Evolutionary conservation across 2,797 vertebrate genomes (phyloP).

Genomic region (Bovichtus variegatus): DNA sequence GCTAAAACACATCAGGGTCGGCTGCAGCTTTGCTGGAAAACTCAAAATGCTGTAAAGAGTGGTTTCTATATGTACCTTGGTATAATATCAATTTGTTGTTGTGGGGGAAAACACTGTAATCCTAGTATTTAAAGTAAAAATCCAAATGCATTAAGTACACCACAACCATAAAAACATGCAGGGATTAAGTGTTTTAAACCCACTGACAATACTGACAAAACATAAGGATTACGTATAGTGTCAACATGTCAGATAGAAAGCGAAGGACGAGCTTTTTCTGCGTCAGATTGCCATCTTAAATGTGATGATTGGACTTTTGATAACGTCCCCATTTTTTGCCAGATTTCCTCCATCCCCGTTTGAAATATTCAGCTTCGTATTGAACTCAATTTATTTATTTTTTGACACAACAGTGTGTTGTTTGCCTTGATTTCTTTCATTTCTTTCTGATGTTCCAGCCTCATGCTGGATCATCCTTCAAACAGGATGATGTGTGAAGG

Average conservation of each 20-base stretch:
- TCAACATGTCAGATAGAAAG: background rate
- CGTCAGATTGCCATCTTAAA: conserved; percentile 14
- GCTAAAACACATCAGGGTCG: background rate
- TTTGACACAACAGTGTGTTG: conserved; percentile 22
- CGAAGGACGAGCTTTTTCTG: conserved; percentile 15
- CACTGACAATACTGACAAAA: background rate
- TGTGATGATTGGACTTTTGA: conserved; percentile 13
- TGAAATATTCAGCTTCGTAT: conserved; percentile 41
- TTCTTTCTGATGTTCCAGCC: conserved; percentile 56
- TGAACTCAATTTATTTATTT: conserved; percentile 22
- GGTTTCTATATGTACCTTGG: background rate
- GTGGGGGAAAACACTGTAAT: conserved; percentile 10
- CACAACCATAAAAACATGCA: conserved; percentile 13
- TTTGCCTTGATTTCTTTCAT: conserved; percentile 49
- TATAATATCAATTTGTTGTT: background rate
- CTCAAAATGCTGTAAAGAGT: background rate
- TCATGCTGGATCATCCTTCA: conserved; percentile 65
- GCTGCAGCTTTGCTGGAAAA: background rate
- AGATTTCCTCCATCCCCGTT: background rate
- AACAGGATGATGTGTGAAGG: conserved; percentile 73
- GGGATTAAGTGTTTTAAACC: conserved; percentile 35
- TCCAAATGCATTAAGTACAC: conserved; percentile 5
- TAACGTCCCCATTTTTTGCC: background rate
- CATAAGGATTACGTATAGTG: conserved; percentile 17
- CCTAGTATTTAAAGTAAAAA: background rate